These are phyloP conservation scores for Antechinus flavipes DNA, from an alignment of 2,113 vertebrate genomes.

Conservation along the genomic window DNA sequence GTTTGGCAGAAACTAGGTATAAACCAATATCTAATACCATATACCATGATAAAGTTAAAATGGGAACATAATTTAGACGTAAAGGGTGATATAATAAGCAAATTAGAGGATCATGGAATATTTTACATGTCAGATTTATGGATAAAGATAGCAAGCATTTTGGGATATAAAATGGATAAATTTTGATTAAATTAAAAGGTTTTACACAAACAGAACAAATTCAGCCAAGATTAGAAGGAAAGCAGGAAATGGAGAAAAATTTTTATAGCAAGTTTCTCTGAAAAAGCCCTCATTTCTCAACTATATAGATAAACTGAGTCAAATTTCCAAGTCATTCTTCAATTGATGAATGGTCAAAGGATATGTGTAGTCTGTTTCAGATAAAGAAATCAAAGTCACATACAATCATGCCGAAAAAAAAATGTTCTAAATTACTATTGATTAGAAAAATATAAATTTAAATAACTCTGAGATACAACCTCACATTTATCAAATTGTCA, in stretches of 20 bases:
- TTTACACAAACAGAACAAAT: neutral
- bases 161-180: neutral
- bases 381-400: too few relatives aligned
- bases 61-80: neutral
- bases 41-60: neutral
- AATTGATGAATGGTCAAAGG: too few relatives aligned
- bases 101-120: neutral
- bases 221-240: neutral
- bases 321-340: too few relatives aligned
- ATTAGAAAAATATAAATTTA: too few relatives aligned
- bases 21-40: neutral
- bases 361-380: too few relatives aligned
- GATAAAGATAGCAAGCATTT: neutral
- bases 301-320: neutral
- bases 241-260: neutral
- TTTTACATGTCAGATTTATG: neutral
- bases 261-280: neutral
- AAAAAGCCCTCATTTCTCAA: neutral
- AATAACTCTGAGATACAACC: too few relatives aligned
- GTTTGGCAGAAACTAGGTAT: neutral
- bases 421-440: too few relatives aligned
- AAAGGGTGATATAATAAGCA: neutral
- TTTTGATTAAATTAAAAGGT: neutral
- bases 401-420: too few relatives aligned
- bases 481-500: too few relatives aligned